Conservation (phyloP, 64 coral and sea anemone species). For the Dendrophyllia cribrosa region DNA sequence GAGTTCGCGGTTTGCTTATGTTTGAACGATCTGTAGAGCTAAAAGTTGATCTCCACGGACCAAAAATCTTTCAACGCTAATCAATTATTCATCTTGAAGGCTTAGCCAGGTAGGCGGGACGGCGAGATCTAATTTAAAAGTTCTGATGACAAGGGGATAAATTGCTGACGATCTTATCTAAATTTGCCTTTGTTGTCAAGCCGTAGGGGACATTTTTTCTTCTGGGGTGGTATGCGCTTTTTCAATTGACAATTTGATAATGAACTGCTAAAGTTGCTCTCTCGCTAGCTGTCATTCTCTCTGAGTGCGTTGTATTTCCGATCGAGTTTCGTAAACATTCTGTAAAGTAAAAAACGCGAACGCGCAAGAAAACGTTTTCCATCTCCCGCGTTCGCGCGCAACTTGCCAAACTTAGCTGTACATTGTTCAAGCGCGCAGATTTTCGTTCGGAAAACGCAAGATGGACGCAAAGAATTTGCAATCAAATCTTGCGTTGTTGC, state of each 20-base stretch:
- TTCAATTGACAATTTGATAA: slow-evolving; percentile 83
- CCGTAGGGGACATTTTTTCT: slow-evolving; percentile 64
- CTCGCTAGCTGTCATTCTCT: slow-evolving; percentile 64
- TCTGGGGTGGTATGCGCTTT: slow-evolving; percentile 69
- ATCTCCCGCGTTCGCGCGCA: not conserved
- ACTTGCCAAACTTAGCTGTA: not conserved
- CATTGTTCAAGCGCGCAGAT: not conserved
- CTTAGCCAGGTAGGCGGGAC: slow-evolving; percentile 70
- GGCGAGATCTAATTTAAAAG: slow-evolving; percentile 77
- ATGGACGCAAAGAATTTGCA: slow-evolving; percentile 7
- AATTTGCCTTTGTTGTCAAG: slow-evolving; percentile 64
- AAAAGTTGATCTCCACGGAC: slow-evolving; percentile 10
- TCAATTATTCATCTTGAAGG: slow-evolving; percentile 61
- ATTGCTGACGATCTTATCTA: slow-evolving; percentile 83
- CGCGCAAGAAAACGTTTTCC: not conserved
- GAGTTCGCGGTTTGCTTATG: not conserved
- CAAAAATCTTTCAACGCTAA: slow-evolving; percentile 40
- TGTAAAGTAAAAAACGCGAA: not conserved
- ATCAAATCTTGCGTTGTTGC: slow-evolving; percentile 32
- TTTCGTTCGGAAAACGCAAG: not conserved
- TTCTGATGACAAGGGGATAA: slow-evolving; percentile 71
- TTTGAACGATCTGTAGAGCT: not conserved
- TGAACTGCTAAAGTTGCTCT: slow-evolving; percentile 70
- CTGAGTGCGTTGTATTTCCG: slow-evolving; percentile 85
- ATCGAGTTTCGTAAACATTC: slow-evolving; percentile 80